Evolutionary conservation across 2,888 invertebrate species (phyloP), one percentile per base, ranked within the genome.

Genomic region (Mystacides longicornis): DNA sequence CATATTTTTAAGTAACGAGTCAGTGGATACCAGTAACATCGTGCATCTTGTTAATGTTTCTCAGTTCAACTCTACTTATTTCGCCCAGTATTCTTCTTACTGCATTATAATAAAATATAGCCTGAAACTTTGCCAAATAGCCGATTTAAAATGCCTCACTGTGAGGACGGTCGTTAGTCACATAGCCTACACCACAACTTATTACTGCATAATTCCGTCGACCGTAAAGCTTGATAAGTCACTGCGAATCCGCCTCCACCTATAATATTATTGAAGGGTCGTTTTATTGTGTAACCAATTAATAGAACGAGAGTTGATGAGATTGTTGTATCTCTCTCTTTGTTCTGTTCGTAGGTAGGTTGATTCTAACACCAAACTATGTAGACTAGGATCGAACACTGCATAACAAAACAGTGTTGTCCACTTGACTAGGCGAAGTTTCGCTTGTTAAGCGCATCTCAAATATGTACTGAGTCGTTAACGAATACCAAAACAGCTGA

Each of bases 121-220:
- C 52, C 56, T 58, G 60, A 60, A 58, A 56, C 46, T 37, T 49
- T 58, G 60, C 58, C 60, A 58, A 60, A 60, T 58, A 56, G 56
- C 56, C 60, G 56, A 60, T 58, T 60, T 60, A 58, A 57, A 43
- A 52, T 55, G 55, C 56, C 57, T 56, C 47, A n/a, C 14, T 16
- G 16, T 37, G 14, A 54, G 57, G 57, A 56, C 16, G 53, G 50
- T 46, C 54, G 56, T 60, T 55, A 56, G 55, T 60, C 60, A 58
- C 56, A 20, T 43, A 3, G n/a, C n/a, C n/a, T n/a, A n/a, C n/a
- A n/a, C n/a, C n/a, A n/a, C n/a, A n/a, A n/a, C n/a, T n/a, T 16
- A 23, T 23, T 45, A 52, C 23, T 46, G 46, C 46, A 45, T 52
- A 23, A n/a, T n/a, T n/a, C n/a, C n/a, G n/a, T n/a, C n/a, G n/a